A percentile compares a stretch with the other conserved stretches of the same genome.
These are phyloP conservation scores for Eupithecia abbreviata DNA, from an alignment of 2,888 invertebrate genomes.

Conservation along the genomic window DNA sequence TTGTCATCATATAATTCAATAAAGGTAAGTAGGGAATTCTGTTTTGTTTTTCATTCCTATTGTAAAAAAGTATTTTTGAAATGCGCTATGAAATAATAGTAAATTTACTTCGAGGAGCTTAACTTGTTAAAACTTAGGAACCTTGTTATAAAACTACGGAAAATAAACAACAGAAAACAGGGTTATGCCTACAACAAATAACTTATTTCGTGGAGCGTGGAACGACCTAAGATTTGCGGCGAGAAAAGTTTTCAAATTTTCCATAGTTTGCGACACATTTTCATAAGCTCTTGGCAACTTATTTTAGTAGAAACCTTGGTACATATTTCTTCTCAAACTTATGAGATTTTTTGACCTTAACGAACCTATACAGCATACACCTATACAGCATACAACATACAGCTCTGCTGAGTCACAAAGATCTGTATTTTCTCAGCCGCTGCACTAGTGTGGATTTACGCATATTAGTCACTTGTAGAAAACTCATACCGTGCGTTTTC, in stretches of 20 bases:
- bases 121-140: slow-evolving; percentile 32
- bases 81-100: slow-evolving; percentile 16
- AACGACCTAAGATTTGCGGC: slow-evolving; percentile 35
- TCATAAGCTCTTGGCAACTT: slow-evolving; percentile 19
- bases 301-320: not conserved
- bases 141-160: slow-evolving; percentile 32
- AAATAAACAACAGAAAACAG: slow-evolving; percentile 32
- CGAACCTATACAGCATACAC: too few species aligned
- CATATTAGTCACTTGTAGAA: too few species aligned
- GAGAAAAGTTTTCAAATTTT: slow-evolving; percentile 38
- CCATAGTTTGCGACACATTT: slow-evolving; percentile 37
- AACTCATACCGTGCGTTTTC: too few species aligned
- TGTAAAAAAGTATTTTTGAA: not conserved
- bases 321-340: slow-evolving; percentile 3
- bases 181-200: slow-evolving; percentile 35
- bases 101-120: slow-evolving; percentile 27
- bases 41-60: not conserved
- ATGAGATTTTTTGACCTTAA: too few species aligned
- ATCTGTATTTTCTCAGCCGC: too few species aligned
- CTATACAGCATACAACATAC: too few species aligned
- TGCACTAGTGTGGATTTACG: too few species aligned
- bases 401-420: too few species aligned
- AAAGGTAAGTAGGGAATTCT: not conserved
- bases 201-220: slow-evolving; percentile 31
- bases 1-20: not conserved